Evolutionary conservation across 2,113 vertebrate genomes (phyloP), one percentile per base, ranked within the genome.

Genomic region (Ariopsis seemanni): DNA sequence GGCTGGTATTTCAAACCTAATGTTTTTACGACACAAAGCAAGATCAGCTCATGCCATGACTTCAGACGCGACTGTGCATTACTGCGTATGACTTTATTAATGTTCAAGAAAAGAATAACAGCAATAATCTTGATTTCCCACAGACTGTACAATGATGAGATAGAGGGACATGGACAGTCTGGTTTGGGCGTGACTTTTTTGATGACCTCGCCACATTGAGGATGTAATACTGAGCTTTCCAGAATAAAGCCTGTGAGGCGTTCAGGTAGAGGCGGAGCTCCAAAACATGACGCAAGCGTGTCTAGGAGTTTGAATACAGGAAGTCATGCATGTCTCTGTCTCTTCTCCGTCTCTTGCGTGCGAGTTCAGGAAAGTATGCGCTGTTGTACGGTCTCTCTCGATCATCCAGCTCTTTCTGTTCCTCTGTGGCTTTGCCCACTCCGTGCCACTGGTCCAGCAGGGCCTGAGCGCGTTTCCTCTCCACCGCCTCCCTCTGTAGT

Each of bases 291-390:
- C 9, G 50, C 18, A 48, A 25, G 0, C 25, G 75, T 22, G 79
- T 42, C 57, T 82, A 82, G 8, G 57, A 48, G 57, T 42, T 22
- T 0, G 57, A 42, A 52, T 91, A 22, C 69, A 69, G 88, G 55
- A 91, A 85, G 34, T 82, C 85, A 30, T 87, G 94, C 14, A 77
- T 9, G 27, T n/a, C 17, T 83, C 89, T 58, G 55, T 95, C 93
- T 18, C 93, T 91, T 71, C 93, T 90, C 81, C 94, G 94, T 50
- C 93, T 90, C 74, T 95, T 95, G 50, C 96, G 91, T 7, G 96
- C 96, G 34, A 97, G 93, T 90, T 97, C 95, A 0, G 97, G 97
- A 88, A 97, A 95, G 92, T 95, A 98, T 67, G 96, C 97, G 0
- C 91, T 97, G 93, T 97, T 97, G 94, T 97, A 97, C 0, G 94